Conservation (phyloP, 2,797 vertebrate species). For the Bovichtus variegatus region DNA sequence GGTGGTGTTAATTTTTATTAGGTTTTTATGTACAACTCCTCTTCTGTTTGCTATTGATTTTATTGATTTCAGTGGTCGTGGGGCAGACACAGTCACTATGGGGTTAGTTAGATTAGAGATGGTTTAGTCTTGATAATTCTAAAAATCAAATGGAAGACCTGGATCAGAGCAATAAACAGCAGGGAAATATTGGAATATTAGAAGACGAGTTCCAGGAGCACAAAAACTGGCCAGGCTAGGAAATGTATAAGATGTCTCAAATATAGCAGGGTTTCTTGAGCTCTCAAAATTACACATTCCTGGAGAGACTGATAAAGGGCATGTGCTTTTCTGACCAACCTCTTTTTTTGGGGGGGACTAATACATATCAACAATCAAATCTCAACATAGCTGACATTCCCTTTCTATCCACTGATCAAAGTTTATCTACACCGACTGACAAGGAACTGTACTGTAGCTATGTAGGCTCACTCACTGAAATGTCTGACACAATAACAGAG, state of each 20-base stretch:
- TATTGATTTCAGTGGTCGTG: too few relatives aligned
- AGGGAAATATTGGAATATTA: neutral
- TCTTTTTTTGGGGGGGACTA: neutral
- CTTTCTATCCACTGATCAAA: constrained; percentile 57
- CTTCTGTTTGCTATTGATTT: too few relatives aligned
- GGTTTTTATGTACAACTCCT: too few relatives aligned
- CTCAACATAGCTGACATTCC: constrained; percentile 57
- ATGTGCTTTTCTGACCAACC: neutral
- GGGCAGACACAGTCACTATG: too few relatives aligned
- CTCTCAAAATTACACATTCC: neutral
- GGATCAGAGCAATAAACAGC: neutral
- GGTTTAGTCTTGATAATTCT: neutral
- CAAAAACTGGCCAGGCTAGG: neutral
- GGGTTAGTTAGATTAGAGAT: neutral
- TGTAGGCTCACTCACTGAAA: constrained; percentile 61
- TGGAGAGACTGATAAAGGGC: neutral
- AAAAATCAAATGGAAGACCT: neutral
- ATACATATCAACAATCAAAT: constrained; percentile 6
- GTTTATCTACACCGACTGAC: constrained; percentile 27
- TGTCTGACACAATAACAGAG: constrained; percentile 64
- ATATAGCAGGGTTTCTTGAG: neutral
- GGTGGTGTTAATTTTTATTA: too few relatives aligned
- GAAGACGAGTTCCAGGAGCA: neutral
- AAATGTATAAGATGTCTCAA: neutral
- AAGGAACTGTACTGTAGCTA: neutral